Evolutionary conservation across 2,113 vertebrate genomes (phyloP), one percentile per base, ranked within the genome.

Genomic region (Bagarius yarrelli): DNA sequence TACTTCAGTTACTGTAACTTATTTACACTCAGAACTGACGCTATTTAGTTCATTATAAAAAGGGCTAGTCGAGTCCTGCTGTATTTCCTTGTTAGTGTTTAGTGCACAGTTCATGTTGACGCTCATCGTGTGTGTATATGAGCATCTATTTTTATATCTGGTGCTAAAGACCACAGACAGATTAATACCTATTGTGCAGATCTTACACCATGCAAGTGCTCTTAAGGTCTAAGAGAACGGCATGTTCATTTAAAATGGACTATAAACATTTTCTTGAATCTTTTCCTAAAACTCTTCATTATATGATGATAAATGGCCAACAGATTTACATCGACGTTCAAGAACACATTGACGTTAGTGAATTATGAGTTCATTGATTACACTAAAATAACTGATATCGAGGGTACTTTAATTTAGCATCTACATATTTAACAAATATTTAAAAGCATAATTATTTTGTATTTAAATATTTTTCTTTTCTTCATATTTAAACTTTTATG

Each of bases 141-240:
- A 67, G 47, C 55, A 66, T 88, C 82, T 88, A 87, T 89, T 86
- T 87, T 85, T 84, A 85, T 86, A 88, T 80, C 82, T 82, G 88
- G 88, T 89, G 88, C 88, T 89, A 88, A 85, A 30, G 61, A 83
- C 79, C 82, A 78, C 76, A 71, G 66, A 80, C 76, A 72, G 66
- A 79, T 85, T 75, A 50, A 78, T 78, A 57, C 79, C 78, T 78
- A 66, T 79, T 16, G 76, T 86, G 55, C 76, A 81, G 72, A 80
- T 84, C 76, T 77, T 57, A 67, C 73, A 78, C 83, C 79, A 83
- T 86, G 72, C 81, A 87, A 89, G 87, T 88, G 88, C 88, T 87
- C 87, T 88, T 88, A 87, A 81, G 70, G 71, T 71, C 76, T 79
- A 84, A 81, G 70, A 82, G 75, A 76, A 78, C 56, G 55, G 76